phyloP scores from a whole-genome alignment of 2,113 vertebrate species.

The Oncorhynchus tshawytscha region DNA sequence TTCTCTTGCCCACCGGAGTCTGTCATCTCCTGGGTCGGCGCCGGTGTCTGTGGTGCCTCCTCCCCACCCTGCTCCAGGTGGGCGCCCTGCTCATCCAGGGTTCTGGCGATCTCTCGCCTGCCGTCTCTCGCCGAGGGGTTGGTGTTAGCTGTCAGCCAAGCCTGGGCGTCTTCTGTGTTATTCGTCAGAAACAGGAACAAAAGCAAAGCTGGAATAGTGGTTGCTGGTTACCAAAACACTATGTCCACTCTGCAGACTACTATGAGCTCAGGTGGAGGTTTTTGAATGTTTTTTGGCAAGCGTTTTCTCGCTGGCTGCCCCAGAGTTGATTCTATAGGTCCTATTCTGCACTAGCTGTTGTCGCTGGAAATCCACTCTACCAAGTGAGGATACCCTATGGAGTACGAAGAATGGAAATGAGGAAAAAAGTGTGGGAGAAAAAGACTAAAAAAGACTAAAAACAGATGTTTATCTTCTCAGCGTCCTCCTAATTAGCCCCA shows the following conservation, averaged over 20 bases:
- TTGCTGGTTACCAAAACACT: not conserved
- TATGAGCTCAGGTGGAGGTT: too few relatives aligned
- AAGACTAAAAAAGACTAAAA: not conserved
- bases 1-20: constrained; percentile 54
- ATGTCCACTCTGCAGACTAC: too few relatives aligned
- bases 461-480: not conserved
- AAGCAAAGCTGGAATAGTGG: not conserved
- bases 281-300: too few relatives aligned
- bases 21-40: constrained; percentile 68
- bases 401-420: not conserved
- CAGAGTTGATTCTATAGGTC: not conserved
- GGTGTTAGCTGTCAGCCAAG: not conserved
- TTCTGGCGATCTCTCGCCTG: constrained; percentile 27
- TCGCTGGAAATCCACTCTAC: not conserved
- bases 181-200: not conserved
- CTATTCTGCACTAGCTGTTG: not conserved
- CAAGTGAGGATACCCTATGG: not conserved
- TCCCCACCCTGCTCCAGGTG: constrained; percentile 49
- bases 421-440: not conserved
- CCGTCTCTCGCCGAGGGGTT: constrained; percentile 5
- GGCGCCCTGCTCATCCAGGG: constrained; percentile 70
- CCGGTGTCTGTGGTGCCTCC: constrained; percentile 45
- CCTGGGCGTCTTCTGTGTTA: not conserved
- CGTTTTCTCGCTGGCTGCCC: too few relatives aligned
- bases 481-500: not conserved